phyloP scores from a whole-genome alignment of 2,113 vertebrate species.

The Chelonoidis abingdonii region DNA sequence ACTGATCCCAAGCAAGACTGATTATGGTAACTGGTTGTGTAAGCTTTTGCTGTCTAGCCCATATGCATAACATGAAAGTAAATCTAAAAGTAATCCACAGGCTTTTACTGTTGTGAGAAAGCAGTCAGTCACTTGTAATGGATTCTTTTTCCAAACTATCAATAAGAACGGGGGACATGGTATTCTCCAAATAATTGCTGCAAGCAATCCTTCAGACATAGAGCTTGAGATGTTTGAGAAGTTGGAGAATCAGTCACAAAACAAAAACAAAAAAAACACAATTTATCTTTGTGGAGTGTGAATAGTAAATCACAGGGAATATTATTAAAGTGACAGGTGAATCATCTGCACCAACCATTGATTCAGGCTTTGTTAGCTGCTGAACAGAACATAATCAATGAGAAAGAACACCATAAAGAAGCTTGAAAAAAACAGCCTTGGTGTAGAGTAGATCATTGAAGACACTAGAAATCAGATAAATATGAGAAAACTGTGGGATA shows the following conservation, averaged over 20 bases:
- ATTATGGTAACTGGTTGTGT: not conserved
- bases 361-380: not conserved
- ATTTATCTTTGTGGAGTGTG: not conserved
- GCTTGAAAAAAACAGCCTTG: not conserved
- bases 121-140: not conserved
- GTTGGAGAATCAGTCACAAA: not conserved
- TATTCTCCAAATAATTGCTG: not conserved
- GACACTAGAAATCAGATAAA: not conserved
- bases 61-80: not conserved
- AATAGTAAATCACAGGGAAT: not conserved
- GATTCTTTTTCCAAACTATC: not conserved
- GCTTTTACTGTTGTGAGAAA: not conserved
- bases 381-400: not conserved
- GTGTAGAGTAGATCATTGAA: not conserved
- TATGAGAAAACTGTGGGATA: not conserved
- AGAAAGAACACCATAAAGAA: not conserved
- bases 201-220: not conserved
- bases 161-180: not conserved
- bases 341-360: not conserved
- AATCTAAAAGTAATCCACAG: not conserved
- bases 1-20: not conserved
- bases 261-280: not conserved
- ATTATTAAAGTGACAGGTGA: not conserved
- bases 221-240: not conserved
- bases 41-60: not conserved